phyloP scores from a whole-genome alignment of 2,113 vertebrate species.

The Oreochromis niloticus region DNA sequence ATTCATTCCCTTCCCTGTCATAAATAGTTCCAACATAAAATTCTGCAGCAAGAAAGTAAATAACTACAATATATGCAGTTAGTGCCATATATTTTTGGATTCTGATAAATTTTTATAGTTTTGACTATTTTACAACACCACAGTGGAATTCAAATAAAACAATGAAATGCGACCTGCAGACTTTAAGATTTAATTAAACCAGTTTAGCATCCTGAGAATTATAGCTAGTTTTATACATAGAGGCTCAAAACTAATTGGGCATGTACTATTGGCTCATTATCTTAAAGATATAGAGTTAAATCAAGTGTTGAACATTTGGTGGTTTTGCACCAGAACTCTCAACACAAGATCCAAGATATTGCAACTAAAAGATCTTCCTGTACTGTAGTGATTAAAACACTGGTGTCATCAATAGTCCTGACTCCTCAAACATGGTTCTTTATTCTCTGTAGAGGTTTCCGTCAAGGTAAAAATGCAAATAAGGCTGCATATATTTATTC shows the following conservation, averaged over 20 bases:
- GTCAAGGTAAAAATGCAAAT: neutral
- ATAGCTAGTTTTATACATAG: neutral
- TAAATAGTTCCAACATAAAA: neutral
- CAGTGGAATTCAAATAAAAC: neutral
- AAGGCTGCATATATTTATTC: neutral
- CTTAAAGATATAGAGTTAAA: neutral
- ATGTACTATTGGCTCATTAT: neutral
- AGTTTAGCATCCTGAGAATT: neutral
- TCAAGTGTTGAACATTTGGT: neutral
- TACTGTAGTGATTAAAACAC: neutral
- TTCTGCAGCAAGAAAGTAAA: neutral
- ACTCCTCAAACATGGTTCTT: neutral
- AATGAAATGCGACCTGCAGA: neutral
- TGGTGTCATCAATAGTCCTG: neutral
- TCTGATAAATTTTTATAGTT: accelerated
- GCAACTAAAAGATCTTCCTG: neutral
- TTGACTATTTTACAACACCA: accelerated
- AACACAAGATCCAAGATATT: accelerated
- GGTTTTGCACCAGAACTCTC: neutral
- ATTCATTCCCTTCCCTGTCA: neutral
- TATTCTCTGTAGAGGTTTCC: neutral
- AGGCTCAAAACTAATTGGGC: neutral
- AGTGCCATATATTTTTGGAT: neutral
- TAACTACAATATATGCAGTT: neutral
- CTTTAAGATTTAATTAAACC: neutral